These are phyloP conservation scores for Toxostoma redivivum DNA, from an alignment of 2,113 vertebrate genomes.

Conservation along the genomic window DNA sequence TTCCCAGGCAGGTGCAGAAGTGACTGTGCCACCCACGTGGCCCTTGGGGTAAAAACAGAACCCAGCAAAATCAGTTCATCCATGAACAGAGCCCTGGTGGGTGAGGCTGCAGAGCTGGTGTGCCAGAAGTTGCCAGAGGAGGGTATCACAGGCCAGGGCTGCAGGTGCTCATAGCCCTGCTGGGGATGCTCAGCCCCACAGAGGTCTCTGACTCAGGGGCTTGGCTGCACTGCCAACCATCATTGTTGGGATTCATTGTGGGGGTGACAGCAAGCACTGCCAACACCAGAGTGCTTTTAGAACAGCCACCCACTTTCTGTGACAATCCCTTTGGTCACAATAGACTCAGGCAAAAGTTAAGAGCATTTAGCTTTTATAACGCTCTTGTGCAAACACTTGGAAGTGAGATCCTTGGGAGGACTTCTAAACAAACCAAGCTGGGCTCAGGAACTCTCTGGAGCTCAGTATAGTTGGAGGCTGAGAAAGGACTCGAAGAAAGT, in stretches of 20 bases:
- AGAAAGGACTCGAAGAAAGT: background rate
- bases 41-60: background rate
- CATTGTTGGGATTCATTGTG: background rate
- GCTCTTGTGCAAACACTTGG: background rate
- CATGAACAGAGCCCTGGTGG: background rate
- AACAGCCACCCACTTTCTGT: background rate
- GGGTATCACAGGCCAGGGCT: background rate
- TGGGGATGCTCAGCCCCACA: background rate
- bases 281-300: background rate
- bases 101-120: background rate
- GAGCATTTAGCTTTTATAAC: background rate
- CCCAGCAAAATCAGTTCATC: background rate
- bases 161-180: background rate
- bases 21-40: accelerated
- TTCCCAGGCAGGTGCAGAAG: background rate
- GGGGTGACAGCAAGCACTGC: background rate
- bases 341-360: background rate
- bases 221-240: accelerated
- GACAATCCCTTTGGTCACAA: background rate
- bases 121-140: background rate
- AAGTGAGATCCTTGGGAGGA: background rate
- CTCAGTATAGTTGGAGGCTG: background rate
- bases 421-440: background rate
- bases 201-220: accelerated
- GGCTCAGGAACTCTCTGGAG: background rate